Conservation (phyloP, 2,888 invertebrate species). For the Melanotus villosus region DNA sequence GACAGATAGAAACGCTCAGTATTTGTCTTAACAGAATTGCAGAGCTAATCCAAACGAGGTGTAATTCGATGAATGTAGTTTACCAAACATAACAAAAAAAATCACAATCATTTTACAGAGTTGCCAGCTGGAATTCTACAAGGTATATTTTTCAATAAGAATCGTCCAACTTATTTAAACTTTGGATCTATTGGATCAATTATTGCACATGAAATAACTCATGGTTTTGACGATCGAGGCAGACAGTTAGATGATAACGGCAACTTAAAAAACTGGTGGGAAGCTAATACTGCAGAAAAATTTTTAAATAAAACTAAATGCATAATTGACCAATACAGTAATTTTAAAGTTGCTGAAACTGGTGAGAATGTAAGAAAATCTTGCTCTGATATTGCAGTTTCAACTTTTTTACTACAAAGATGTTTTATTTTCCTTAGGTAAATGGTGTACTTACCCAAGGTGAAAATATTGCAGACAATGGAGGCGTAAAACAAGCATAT, state of each 20-base stretch:
- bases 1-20: no score
- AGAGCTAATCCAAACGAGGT: no score
- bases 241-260: slow-evolving; percentile 31
- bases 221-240: slow-evolving; percentile 77
- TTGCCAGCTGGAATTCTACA: slow-evolving; percentile 90
- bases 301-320: slow-evolving; percentile 86
- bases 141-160: slow-evolving; percentile 86
- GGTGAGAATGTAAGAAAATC: slow-evolving; percentile 72
- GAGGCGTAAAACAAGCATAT: slow-evolving; percentile 93
- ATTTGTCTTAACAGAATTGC: no score
- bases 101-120: neutral
- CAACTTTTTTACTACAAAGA: neutral
- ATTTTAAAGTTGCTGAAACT: slow-evolving; percentile 83
- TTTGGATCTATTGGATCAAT: slow-evolving; percentile 89
- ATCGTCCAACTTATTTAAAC: slow-evolving; percentile 88
- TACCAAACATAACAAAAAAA: neutral
- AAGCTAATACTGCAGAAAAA: slow-evolving; percentile 85
- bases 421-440: slow-evolving; percentile 73
- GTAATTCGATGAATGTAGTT: no score
- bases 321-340: slow-evolving; percentile 90
- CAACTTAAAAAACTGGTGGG: slow-evolving; percentile 65
- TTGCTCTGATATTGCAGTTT: neutral
- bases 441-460: slow-evolving; percentile 94
- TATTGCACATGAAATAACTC: slow-evolving; percentile 89
- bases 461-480: slow-evolving; percentile 96